These are phyloP conservation scores for Brachyistius frenatus DNA, from an alignment of 2,113 vertebrate species.

Conservation along the genomic window DNA sequence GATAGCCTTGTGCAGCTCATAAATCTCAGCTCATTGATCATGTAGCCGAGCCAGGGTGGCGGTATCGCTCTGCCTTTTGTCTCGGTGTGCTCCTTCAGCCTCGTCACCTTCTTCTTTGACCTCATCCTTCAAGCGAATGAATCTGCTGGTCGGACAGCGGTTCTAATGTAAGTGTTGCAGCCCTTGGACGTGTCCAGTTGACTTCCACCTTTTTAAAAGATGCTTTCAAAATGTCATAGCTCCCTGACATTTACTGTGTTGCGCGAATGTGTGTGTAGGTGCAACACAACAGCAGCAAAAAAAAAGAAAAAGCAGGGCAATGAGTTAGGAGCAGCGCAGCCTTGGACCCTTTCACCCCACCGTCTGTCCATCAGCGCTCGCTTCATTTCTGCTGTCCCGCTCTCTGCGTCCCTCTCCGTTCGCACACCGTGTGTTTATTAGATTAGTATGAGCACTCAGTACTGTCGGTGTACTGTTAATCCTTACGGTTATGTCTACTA, in stretches of 20 bases:
- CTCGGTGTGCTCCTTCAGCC: conserved; percentile 23
- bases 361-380: conserved; percentile 71
- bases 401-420: conserved; percentile 38
- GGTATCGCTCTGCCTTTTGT: conserved; percentile 43
- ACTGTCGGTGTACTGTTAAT: conserved; percentile 74
- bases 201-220: conserved; percentile 76
- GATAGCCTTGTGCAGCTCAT: conserved; percentile 50
- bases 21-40: conserved; percentile 46
- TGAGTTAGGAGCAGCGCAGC: conserved; percentile 41
- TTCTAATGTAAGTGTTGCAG: conserved; percentile 43
- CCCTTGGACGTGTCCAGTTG: conserved; percentile 48
- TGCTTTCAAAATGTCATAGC: conserved; percentile 68
- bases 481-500: conserved; percentile 61
- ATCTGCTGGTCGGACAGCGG: conserved; percentile 46
- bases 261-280: conserved; percentile 7
- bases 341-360: conserved; percentile 51
- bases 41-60: conserved; percentile 21
- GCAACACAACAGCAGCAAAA: conserved; percentile 4
- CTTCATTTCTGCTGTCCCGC: conserved; percentile 57
- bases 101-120: conserved; percentile 57
- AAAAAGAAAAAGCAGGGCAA: conserved; percentile 23
- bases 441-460: conserved; percentile 56
- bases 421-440: conserved; percentile 61
- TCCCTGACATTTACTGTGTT: conserved; percentile 63
- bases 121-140: conserved; percentile 70